Evolutionary conservation across 2,113 vertebrate genomes (phyloP), one percentile per base, ranked within the genome.

Genomic region (Menura novaehollandiae): DNA sequence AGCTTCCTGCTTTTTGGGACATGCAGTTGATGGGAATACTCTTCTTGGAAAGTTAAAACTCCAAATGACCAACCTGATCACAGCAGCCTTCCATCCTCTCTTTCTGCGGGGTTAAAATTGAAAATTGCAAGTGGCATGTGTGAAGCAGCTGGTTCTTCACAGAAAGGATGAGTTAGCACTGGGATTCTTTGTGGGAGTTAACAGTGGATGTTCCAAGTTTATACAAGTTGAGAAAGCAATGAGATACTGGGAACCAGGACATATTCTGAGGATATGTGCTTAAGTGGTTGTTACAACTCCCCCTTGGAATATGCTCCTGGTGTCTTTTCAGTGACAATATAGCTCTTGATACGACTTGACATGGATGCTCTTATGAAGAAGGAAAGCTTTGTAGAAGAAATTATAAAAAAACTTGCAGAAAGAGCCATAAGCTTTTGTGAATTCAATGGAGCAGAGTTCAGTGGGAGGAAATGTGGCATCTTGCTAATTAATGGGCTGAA

Each of bases 401-500:
- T 81, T 68, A 24, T 75, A 49, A 67, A 91, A 91, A 59, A 58
- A 26, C 11, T 52, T 52, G 39, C 46, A 81, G 71, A 58, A 84
- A 47, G 53, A 85, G 5, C 35, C 63, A 24, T 35, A 76, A 59
- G n/a, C 20, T 83, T 77, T 68, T 82, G 18, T 76, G 58, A 78
- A 43, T 79, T 89, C 84, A 74, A 2, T 71, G 33, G 39, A 71
- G 43, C 32, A 68, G 55, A 92, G 26, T 28, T 26, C 46, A 44
- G 35, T 44, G 69, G 69, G 79, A 96, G 44, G 39, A 73, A 88
- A 78, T 49, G 35, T 58, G 60, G 53, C 63, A 91, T 85, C 63
- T 91, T 92, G 56, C 41, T 97, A 97, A 97, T 97, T 96, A 97
- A 94, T 82, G 75, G 67, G 55, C n/a, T 91, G 73, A 81, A 96